phyloP scores from a whole-genome alignment of 1,140 invertebrate genomes.

The Fragariocoptes setiger region DNA sequence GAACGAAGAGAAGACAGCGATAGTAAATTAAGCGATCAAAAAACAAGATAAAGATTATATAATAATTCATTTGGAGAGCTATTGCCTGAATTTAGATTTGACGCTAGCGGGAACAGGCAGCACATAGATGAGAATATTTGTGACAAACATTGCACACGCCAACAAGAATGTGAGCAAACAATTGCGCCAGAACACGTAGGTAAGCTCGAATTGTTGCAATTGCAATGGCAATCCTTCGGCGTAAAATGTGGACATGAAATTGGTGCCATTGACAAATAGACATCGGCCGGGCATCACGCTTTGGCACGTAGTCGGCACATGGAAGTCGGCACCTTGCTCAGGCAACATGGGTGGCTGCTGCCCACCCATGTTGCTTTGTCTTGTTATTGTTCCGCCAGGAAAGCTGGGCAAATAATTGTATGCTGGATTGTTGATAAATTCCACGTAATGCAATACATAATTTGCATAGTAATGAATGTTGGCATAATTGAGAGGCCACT shows the following conservation, averaged over 20 bases:
- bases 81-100: constrained; percentile 61
- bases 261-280: constrained; percentile 32
- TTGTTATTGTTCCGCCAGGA: constrained; percentile 12
- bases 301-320: too few relatives aligned
- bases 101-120: constrained; percentile 51
- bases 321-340: constrained; percentile 4
- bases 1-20: too few relatives aligned
- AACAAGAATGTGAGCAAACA: constrained; percentile 51
- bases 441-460: constrained; percentile 28
- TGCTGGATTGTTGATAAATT: constrained; percentile 20
- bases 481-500: constrained; percentile 41
- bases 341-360: too few relatives aligned
- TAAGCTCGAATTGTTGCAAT: constrained; percentile 1
- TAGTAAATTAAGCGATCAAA: too few relatives aligned
- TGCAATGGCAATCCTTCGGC: constrained; percentile 20
- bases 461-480: constrained; percentile 41
- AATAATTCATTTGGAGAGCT: too few relatives aligned
- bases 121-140: constrained; percentile 51
- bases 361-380: constrained; percentile 16
- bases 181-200: constrained; percentile 27
- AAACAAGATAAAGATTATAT: too few relatives aligned
- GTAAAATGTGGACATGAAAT: too few relatives aligned
- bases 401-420: constrained; percentile 12
- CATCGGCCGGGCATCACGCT: constrained; percentile 23
- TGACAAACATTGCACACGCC: constrained; percentile 36